Evolutionary conservation across 2,888 invertebrate genomes (phyloP), one percentile per base, ranked within the genome.

Genomic region (Dyspetes luteomarginatus): DNA sequence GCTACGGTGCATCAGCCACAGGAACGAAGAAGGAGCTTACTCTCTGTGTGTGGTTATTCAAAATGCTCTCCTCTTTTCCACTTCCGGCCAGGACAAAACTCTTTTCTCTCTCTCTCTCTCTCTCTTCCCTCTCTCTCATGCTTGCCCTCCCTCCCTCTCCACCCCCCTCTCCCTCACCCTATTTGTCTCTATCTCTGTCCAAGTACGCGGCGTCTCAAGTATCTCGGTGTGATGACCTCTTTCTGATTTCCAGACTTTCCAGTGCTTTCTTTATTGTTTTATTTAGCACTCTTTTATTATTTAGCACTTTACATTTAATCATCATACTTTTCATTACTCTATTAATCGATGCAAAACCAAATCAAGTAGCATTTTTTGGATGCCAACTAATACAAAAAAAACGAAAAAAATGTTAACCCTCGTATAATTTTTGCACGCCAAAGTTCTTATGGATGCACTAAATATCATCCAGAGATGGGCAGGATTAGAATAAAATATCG

Each of bases 151-250:
- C n/a, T n/a, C n/a, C n/a, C n/a, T n/a, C n/a, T n/a, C n/a, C n/a
- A n/a, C n/a, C n/a, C n/a, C n/a, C n/a, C n/a, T n/a, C n/a, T n/a
- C n/a, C n/a, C n/a, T n/a, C n/a, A 0, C 36, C 12, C 1, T 36
- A 5, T 30, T 30, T 30, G 4, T 45, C 17, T 56, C 48, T 22
- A n/a, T 48, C 55, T 45, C n/a, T 17, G 22, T 5, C 19, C 62
- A 45, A 15, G 17, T 74, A 36, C 45, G 12, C 36, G 56, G 56
- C 19, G 12, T 58, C 48, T 56, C 22, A 74, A 65, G 19, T 48
- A 64, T 52, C 74, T 65, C 48, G 30, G 45, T 41, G 12, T 52
- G 67, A 67, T 67, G 36, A 72, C 52, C 72, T 65, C 65, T 65
- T 48, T 24, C 30, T 12, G n/a, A 55, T 22, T 65, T 56, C 30